phyloP scores from a whole-genome alignment of 2,113 vertebrate species.

The Mus spicilegus region DNA sequence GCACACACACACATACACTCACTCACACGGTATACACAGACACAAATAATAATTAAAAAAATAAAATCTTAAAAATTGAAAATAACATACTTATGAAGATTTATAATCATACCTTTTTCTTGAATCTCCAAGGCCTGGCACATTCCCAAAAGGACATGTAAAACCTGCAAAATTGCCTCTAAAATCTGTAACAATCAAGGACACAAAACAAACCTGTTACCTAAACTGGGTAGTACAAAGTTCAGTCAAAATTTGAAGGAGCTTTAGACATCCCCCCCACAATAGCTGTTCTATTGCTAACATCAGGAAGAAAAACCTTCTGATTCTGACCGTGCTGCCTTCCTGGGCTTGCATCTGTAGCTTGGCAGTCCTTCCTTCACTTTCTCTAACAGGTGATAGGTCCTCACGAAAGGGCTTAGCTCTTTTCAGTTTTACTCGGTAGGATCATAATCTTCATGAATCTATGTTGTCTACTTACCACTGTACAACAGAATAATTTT shows the following conservation, averaged over 20 bases:
- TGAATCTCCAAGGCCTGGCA: constrained; percentile 94
- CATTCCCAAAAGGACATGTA: constrained; percentile 93
- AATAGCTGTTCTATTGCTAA: background rate
- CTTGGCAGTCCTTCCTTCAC: background rate
- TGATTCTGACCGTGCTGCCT: background rate
- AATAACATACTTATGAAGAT: background rate
- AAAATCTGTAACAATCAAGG: constrained; percentile 89
- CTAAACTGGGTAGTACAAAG: background rate
- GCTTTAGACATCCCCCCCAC: background rate
- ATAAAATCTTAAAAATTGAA: background rate
- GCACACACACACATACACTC: background rate
- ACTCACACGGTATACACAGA: background rate
- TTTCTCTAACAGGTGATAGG: background rate
- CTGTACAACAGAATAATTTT: background rate
- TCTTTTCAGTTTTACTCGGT: background rate
- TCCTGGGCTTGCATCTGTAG: background rate
- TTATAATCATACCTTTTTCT: constrained; percentile 91
- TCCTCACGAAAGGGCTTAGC: background rate
- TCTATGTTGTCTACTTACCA: background rate
- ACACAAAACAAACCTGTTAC: constrained; percentile 27
- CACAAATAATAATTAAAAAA: background rate
- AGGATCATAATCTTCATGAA: background rate
- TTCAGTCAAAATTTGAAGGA: background rate
- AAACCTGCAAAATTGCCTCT: constrained; percentile 92
- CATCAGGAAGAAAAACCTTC: background rate